These are phyloP conservation scores for Lamprotornis superbus DNA, from an alignment of 2,113 vertebrate species.

Conservation along the genomic window DNA sequence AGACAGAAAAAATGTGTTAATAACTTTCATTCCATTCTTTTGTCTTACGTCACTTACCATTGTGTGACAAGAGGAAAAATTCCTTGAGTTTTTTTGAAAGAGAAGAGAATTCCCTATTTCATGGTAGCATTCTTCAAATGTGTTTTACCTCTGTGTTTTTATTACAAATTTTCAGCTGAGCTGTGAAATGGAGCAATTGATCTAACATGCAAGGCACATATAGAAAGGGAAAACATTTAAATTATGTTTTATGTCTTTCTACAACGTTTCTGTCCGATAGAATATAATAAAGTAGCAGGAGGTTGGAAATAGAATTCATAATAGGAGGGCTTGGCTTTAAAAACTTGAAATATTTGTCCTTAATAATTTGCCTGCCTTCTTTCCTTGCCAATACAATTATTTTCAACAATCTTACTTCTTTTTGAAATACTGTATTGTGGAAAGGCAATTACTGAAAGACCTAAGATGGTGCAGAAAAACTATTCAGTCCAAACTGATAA, in stretches of 20 bases:
- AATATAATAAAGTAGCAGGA: background rate
- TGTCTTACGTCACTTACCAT: background rate
- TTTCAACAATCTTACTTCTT: background rate
- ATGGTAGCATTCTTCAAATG: background rate
- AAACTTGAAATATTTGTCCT: background rate
- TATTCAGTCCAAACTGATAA: background rate
- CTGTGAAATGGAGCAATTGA: background rate
- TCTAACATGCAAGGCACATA: background rate
- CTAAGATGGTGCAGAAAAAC: background rate
- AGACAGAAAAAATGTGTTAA: background rate
- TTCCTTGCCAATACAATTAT: background rate
- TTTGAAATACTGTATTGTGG: background rate
- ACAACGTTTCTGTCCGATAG: background rate
- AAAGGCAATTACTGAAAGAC: background rate
- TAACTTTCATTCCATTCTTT: background rate
- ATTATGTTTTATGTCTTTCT: background rate
- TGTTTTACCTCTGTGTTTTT: background rate
- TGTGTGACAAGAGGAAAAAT: background rate
- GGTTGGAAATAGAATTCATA: background rate
- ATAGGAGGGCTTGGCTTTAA: background rate
- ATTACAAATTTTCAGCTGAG: background rate
- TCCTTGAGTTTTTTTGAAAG: background rate
- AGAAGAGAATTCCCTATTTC: background rate
- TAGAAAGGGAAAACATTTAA: background rate
- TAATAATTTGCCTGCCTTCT: background rate